These are phyloP conservation scores for Hirudinaria manillensis DNA, from an alignment of 2,888 invertebrate genomes.

Conservation along the genomic window DNA sequence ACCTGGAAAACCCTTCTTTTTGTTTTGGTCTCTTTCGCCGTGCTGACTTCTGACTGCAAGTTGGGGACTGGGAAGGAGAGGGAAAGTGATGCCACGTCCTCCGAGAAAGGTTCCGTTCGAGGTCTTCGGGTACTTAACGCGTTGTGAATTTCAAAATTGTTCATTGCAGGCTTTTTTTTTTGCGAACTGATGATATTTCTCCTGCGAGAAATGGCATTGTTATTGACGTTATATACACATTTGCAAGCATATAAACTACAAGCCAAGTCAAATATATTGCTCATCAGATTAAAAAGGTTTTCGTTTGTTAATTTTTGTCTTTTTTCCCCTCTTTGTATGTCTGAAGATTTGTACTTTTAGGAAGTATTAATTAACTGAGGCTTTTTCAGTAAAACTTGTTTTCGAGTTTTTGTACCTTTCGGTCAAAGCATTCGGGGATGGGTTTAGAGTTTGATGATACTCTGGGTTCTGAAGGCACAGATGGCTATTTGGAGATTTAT, in stretches of 20 bases:
- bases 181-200: too few relatives aligned
- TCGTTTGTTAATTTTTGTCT: constrained; percentile 13
- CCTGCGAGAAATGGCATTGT: too few relatives aligned
- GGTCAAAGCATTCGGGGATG: not conserved
- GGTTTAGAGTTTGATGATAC: not conserved
- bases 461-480: not conserved
- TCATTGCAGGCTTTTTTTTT: constrained; percentile 11
- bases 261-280: constrained; percentile 19
- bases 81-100: too few relatives aligned
- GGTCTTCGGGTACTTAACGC: too few relatives aligned
- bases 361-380: constrained; percentile 24
- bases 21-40: too few relatives aligned
- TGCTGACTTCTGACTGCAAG: not conserved
- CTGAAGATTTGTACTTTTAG: constrained; percentile 25
- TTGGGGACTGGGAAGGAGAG: not conserved
- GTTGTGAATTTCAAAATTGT: constrained; percentile 9
- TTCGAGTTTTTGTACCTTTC: not conserved
- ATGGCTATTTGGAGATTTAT: too few relatives aligned
- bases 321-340: constrained; percentile 22
- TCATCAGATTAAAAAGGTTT: constrained; percentile 11
- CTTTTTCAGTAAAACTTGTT: constrained; percentile 17
- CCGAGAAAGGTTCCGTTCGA: too few relatives aligned
- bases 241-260: constrained; percentile 4
- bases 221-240: constrained; percentile 8
- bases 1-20: too few relatives aligned